Conservation (phyloP, 35 echinoderm and acorn worm species). For the Strongylocentrotus purpuratus region DNA sequence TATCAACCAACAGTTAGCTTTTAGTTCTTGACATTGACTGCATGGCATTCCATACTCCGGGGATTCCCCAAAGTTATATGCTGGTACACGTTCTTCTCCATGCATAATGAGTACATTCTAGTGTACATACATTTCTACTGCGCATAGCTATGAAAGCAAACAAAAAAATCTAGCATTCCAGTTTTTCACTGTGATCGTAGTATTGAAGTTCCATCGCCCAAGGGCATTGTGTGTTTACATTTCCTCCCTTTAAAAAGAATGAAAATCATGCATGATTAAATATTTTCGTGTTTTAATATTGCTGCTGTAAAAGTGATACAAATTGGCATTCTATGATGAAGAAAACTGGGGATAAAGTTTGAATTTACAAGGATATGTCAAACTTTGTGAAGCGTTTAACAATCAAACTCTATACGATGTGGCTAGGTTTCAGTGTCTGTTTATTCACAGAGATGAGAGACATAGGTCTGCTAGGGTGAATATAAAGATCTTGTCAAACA, state of each 20-base stretch:
- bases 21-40: not conserved
- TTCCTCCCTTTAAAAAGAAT: not conserved
- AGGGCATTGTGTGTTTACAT: not conserved
- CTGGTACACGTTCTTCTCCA: not conserved
- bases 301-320: not conserved
- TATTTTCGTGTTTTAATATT: not conserved
- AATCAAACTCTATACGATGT: not conserved
- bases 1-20: not conserved
- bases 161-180: constrained; percentile 21
- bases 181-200: not conserved
- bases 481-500: not conserved
- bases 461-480: not conserved
- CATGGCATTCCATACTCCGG: not conserved
- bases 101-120: constrained; percentile 30
- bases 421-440: not conserved
- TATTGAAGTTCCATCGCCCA: not conserved
- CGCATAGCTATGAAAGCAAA: not conserved
- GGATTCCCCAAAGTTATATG: not conserved
- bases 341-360: not conserved
- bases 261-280: not conserved
- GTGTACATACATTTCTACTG: constrained; percentile 34
- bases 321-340: not conserved
- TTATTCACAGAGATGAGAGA: not conserved
- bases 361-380: not conserved
- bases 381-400: not conserved